Conservation (phyloP, 2,888 invertebrate species). For the Pilophorus perplexus region DNA sequence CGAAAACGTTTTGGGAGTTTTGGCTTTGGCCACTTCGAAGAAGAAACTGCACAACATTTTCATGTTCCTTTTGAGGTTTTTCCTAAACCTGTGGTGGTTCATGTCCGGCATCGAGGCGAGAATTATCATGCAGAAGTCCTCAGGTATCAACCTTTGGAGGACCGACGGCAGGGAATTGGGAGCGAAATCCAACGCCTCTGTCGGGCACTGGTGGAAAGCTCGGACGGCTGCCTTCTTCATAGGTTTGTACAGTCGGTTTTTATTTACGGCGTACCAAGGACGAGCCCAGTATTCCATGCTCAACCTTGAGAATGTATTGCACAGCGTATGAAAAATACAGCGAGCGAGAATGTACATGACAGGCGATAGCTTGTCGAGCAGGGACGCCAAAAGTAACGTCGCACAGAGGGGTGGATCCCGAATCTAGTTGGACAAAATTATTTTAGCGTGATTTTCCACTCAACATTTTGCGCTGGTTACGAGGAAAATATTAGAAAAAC, state of each 20-base stretch:
- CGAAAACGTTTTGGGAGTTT: slow-evolving; percentile 17
- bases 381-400: too few species aligned
- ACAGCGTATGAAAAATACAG: too few species aligned
- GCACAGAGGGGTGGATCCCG: too few species aligned
- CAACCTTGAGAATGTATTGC: too few species aligned
- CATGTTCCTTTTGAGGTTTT: slow-evolving; percentile 35
- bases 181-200: slow-evolving; percentile 36
- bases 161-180: slow-evolving; percentile 34
- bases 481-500: too few species aligned
- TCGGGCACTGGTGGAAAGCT: slow-evolving; percentile 30
- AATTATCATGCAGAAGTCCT: slow-evolving; percentile 31
- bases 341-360: too few species aligned
- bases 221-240: slow-evolving; percentile 19
- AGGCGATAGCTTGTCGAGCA: too few species aligned
- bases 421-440: too few species aligned
- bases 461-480: too few species aligned
- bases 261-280: slow-evolving; percentile 26
- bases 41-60: slow-evolving; percentile 27
- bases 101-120: slow-evolving; percentile 37
- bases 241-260: slow-evolving; percentile 31
- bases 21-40: slow-evolving; percentile 4
- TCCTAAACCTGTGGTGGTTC: slow-evolving; percentile 27
- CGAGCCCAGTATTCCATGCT: slow-evolving; percentile 40
- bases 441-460: too few species aligned
- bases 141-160: slow-evolving; percentile 18